Base-by-base conservation (phyloP, 2,113 vertebrate genomes). In the Butorides virescens region DNA sequence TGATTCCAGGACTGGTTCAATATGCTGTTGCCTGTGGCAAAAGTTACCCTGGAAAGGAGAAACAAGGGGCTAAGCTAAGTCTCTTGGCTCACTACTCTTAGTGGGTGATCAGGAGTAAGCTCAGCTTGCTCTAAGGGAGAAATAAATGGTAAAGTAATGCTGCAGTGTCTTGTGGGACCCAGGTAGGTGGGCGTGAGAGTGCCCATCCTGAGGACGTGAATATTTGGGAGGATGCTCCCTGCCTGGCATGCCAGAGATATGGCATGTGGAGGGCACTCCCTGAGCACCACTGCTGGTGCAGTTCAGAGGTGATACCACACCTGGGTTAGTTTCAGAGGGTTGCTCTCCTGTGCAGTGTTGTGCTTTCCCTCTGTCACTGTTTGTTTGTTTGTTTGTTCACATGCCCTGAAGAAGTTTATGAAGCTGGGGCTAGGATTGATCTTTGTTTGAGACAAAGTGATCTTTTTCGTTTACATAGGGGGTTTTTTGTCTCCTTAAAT, bases 331-430 rank as follows among this genome's bases (percentile, higher is more conserved):
- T 49, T 23, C 4, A 0, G 10, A 30, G 52, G 20, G 5, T 17
- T 34, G 70, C 32, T 46, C 39, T 76, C 50, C 62, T 26, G 32
- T 13, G 49, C 55, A 39, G 5, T 15, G 7, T 9, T 46, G 36
- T 0, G 1, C 56, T 46, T 61, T 46, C 8, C 1, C 30, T 62
- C 47, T 42, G 34, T 59, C 3, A 0, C 34, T 30, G 30, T 5
- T 65, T 34, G 7, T 34, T 85, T 30, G 30, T 5, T 65, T 34
- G 7, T 34, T 85, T 86, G 42, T 55, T 63, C 34, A 27, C 8
- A 8, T 34, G 6, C 15, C 16, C 11, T 25, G 25, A 6, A 44
- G 34, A 34, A 49, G 25, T 39, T 70, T 49, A 42, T 30, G 8
- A 68, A 73, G 32, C 18, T 15, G 5, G 19, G 14, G 22, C 18